Base-by-base conservation (phyloP, 2,797 vertebrate genomes). In the Enteromius fasciolatus region DNA sequence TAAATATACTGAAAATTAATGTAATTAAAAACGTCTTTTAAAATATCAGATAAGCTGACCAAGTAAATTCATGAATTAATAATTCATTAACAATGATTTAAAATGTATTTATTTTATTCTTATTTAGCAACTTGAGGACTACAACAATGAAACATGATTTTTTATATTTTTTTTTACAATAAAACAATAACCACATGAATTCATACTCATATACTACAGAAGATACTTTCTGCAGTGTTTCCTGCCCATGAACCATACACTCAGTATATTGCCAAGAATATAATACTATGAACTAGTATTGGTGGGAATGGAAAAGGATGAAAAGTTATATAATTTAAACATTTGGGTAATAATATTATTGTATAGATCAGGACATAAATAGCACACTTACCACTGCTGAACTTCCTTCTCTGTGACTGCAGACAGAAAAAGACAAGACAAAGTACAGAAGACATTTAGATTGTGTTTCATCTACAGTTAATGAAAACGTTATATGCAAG, bases 391-490 rank as follows among this genome's bases (percentile, higher is more conserved):
- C 87, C 86, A 89, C 76, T 89, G 87, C 81, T 89, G 87, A 67
- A 89, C 86, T 86, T 89, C 87, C 54, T 89, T 89, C 63, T 89
- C 87, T 18, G 87, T 89, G 67, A 89, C 87, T 89, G 86, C 25
- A 63, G 25, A 28, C 59, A 17, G 25, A 31, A 63, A 25, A 72
- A 70, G 85, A 77, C 74, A 76, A 86, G 23, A 86, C 50, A 83
- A 18, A 48, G 33, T 6, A 83, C 50, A 80, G n/a, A n/a, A 46
- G 44, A 78, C 15, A 39, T 64, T 77, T 41, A 83, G 52, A 41
- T 25, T 64, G 31, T 59, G 28, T 39, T 39, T 18, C 54, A 44
- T 70, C 41, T 57, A 28, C 28, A 28, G 28, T 28, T 28, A 48
- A 25, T 18, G 36, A 44, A 61, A 61, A 57, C 5, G 8, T 54